Evolutionary conservation across 2,113 vertebrate species (phyloP), one percentile per base, ranked within the genome.

Genomic region (Hucho hucho): DNA sequence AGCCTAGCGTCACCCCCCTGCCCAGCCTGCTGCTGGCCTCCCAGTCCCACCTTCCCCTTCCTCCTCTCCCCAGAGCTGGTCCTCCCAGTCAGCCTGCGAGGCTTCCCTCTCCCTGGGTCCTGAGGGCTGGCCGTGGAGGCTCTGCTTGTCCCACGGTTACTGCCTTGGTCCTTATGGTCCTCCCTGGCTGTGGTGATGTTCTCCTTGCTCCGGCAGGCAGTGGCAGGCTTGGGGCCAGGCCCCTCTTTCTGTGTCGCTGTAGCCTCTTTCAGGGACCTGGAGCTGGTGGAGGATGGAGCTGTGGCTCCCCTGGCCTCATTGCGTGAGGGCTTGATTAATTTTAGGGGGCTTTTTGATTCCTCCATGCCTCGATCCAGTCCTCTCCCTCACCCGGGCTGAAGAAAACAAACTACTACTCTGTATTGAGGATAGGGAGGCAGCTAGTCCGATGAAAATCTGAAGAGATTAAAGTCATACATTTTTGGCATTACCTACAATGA

Each of bases 311-410:
- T 95, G 71, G 87, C 92, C 85, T 96, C 94, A 80, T 80, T 75
- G 76, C 89, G 94, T 81, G 91, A 87, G 77, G 90, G 90, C 90
- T 94, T 97, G 85, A 93, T 92, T 72, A 92, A 82, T 92, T 94
- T 97, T 80, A 93, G 92, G 79, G 94, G 92, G 90, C 91, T 95
- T 90, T 79, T 91, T 83, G 92, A 89, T 76, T 95, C 95, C 87
- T 98, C 97, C 97, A 98, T 99, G 89, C 92, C 94, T 93, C 16
- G 4, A 53, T 53, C 78, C 89, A 43, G 72, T 28, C 32, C 72
- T 69, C 81, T 77, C 78, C 66, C 73, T 90, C 86, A 81, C 86
- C 85, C 86, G 77, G 90, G 90, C 84, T 87, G 79, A 79, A 70
- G 75, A 78, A 85, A 53, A 53, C 49, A 0, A 53, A 18, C 16